A percentile compares a stretch with the other conserved stretches of the same genome.
Evolutionary conservation across 2,888 invertebrate species (phyloP).

Genomic region (Abscondita cerata): DNA sequence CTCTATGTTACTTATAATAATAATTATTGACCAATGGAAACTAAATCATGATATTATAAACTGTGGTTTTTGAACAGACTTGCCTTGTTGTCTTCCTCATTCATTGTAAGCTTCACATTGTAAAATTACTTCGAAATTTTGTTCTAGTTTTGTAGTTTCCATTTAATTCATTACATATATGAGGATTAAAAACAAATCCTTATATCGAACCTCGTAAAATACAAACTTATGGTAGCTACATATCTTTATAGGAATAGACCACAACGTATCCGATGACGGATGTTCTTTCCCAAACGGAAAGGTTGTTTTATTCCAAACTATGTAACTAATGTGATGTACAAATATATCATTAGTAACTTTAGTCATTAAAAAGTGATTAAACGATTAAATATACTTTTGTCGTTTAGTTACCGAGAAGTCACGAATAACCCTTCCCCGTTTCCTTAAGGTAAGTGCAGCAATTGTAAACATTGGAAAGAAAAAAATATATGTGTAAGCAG

Average conservation of each 20-base stretch:
- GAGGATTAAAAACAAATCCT: background rate
- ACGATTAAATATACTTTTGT: slow-evolving; percentile 21
- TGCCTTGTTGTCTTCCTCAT: slow-evolving; percentile 57
- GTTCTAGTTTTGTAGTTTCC: slow-evolving; percentile 18
- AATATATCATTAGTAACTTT: slow-evolving; percentile 29
- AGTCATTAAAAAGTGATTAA: slow-evolving; percentile 29
- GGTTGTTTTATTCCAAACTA: slow-evolving; percentile 27
- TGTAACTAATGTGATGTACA: slow-evolving; percentile 35
- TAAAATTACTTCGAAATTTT: slow-evolving; percentile 26
- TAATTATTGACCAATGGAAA: slow-evolving; percentile 26
- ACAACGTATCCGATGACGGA: too few relatives aligned
- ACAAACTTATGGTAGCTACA: slow-evolving; percentile 3
- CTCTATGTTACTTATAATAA: slow-evolving; percentile 27
- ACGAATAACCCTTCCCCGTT: too few relatives aligned
- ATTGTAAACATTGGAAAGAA: too few relatives aligned
- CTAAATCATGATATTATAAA: slow-evolving; percentile 22
- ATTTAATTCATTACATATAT: slow-evolving; percentile 7
- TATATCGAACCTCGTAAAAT: too few relatives aligned
- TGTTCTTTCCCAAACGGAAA: background rate
- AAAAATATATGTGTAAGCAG: too few relatives aligned
- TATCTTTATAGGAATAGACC: slow-evolving; percentile 3
- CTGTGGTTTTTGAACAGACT: slow-evolving; percentile 32
- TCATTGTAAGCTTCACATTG: slow-evolving; percentile 36
- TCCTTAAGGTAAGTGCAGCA: too few relatives aligned
- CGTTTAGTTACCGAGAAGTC: slow-evolving; percentile 5